A percentile compares a stretch with the other conserved stretches of the same genome.
phyloP scores from a whole-genome alignment of 2,113 vertebrate genomes.

The Pterophyllum scalare region DNA sequence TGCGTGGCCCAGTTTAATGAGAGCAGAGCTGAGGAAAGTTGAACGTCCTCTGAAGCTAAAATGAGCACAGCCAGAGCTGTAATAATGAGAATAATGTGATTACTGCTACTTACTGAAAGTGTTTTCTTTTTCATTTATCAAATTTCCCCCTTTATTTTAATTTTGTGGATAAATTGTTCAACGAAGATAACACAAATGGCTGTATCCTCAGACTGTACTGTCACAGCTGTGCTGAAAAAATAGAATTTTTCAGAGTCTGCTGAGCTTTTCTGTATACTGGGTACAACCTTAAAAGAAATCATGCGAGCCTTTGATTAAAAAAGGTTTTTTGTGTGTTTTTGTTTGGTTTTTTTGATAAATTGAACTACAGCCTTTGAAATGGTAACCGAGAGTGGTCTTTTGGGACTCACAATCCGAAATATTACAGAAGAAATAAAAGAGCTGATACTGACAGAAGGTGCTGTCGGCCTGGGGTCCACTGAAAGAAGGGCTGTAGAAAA shows the following conservation, averaged over 20 bases:
- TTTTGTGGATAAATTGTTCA: neutral
- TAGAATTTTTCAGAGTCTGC: neutral
- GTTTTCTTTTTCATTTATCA: rapidly evolving
- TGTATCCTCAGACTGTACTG: neutral
- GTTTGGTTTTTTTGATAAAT: neutral
- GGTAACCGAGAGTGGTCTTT: neutral
- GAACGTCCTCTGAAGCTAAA: rapidly evolving
- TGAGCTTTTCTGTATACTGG: neutral
- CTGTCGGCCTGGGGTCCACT: neutral
- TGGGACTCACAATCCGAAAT: neutral
- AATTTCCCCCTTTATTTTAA: neutral
- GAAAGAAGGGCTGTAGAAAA: conserved; percentile 27
- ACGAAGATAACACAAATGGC: too few species aligned
- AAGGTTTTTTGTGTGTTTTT: neutral
- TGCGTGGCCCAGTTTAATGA: too few species aligned
- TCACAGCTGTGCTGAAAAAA: neutral
- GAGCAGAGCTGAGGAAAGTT: too few species aligned
- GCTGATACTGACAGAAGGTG: neutral
- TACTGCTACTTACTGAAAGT: neutral
- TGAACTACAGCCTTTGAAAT: neutral
- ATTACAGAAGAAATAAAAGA: conserved; percentile 16
- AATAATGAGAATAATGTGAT: rapidly evolving
- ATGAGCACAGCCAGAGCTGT: neutral
- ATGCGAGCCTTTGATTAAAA: rapidly evolving
- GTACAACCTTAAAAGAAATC: neutral